Base-by-base conservation (phyloP, 2,113 vertebrate species). In the Rafetus swinhoei region DNA sequence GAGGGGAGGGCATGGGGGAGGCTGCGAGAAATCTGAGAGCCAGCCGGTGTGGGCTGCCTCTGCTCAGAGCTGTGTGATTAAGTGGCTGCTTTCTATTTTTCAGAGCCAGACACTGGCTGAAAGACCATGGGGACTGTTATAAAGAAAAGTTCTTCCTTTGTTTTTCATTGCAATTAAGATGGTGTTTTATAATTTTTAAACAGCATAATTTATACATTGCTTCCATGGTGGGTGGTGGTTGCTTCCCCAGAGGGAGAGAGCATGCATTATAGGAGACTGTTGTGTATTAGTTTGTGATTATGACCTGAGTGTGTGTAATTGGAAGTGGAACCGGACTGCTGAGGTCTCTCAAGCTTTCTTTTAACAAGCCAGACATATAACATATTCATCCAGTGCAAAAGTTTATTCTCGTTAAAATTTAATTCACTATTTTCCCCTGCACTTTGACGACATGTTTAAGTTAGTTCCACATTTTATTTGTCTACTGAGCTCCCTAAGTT, bases 401-500 rank as follows among this genome's bases (percentile, higher is more conserved):
- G 92, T 97, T 97, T 90, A 95, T 54, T 95, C 92, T 18, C n/a
- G 92, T 90, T 88, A 86, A 90, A 90, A 90, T 88, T 81, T 93
- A 96, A 94, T 97, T 97, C 90, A 89, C 82, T 84, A 81, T 91
- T 96, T 89, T 97, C 89, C 88, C 60, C 89, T 93, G 92, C 93
- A 97, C 97, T 97, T 97, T 54, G 84, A 97, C 96, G 97, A 97
- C 93, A 94, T 45, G 81, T 97, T 98, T 96, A 97, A 98, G 97
- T 98, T 97, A 95, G 94, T 97, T 98, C 97, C 97, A 95, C 96
- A 94, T 98, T 98, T 98, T 98, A 98, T 98, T 98, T 98, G 97
- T 98, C 97, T 98, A 97, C 93, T 90, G 96, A 98, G 97, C 96
- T 98, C 97, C 96, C 96, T 93, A 98, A 98, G 97, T 98, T 98